These are phyloP conservation scores for Tamandua tetradactyla DNA, from an alignment of 2,797 vertebrate genomes.

Conservation along the genomic window DNA sequence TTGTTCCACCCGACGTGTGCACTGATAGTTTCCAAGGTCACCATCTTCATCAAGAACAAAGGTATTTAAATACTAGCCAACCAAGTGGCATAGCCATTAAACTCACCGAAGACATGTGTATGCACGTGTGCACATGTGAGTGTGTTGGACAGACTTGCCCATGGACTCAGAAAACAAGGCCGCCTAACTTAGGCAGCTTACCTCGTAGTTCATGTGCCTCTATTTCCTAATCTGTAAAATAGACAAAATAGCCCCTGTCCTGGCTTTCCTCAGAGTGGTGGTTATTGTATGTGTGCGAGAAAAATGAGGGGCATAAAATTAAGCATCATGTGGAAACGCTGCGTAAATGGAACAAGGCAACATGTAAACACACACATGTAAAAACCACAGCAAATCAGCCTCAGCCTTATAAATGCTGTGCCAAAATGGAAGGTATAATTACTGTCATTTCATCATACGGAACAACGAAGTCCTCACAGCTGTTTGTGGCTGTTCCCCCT, in stretches of 20 bases:
- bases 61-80: background rate
- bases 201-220: background rate
- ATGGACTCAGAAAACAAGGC: background rate
- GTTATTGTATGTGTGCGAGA: background rate
- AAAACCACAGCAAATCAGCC: slow-evolving; percentile 29
- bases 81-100: slow-evolving; percentile 34
- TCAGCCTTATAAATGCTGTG: slow-evolving; percentile 37
- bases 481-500: slow-evolving; percentile 31
- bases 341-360: background rate
- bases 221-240: slow-evolving; percentile 29
- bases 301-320: background rate
- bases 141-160: background rate
- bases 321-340: background rate
- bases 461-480: slow-evolving; percentile 44
- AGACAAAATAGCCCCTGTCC: background rate
- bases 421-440: slow-evolving; percentile 59
- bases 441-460: slow-evolving; percentile 60
- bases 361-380: slow-evolving; percentile 24
- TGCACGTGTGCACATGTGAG: background rate
- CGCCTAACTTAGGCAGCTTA: background rate
- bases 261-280: background rate
- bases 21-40: slow-evolving; percentile 65
- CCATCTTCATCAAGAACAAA: slow-evolving; percentile 35
- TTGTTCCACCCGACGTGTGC: background rate
- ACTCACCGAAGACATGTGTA: background rate